Evolutionary conservation across 2,113 vertebrate genomes (phyloP), one percentile per base, ranked within the genome.

Genomic region (Nibea albiflora): DNA sequence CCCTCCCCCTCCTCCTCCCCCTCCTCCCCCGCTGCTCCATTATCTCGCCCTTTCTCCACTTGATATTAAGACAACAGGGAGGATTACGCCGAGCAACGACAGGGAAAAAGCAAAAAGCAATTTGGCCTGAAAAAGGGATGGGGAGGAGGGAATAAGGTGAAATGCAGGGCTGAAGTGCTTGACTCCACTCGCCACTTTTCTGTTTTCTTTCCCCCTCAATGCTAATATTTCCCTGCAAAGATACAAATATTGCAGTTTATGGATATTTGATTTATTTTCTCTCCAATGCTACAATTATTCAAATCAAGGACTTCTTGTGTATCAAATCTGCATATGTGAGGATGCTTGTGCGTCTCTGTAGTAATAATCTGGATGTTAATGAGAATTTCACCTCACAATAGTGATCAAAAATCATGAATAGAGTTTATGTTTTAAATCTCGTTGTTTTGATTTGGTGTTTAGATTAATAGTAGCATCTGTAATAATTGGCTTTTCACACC

Each of bases 61-160:
- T 87, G 82, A 88, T 90, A 88, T 85, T 85, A 88, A 90, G 84
- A 90, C 90, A 90, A 87, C 81, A 74, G 83, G 78, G 73, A 82
- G 90, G 85, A 88, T 91, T 89, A 91, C 4, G 31, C 1, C 15
- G 3, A 77, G 68, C 56, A 19, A 64, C 62, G 26, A 73, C 79
- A 73, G 75, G 71, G 69, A 72, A 76, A 77, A 86, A 74, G 35
- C 79, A 76, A 75, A 86, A 88, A 83, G 88, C 81, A 85, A 85
- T 88, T 86, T 90, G 57, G 50, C 63, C 58, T 50, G 58, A 85
- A 71, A 65, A 76, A 82, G 49, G 42, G 44, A 42, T 24, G 52
- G 56, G 11, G 24, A 50, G 0, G 19, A 20, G 63, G 63, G 14
- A 1, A 11, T 22, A 0, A 14, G 50, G 11, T 31, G 46, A 56